Evolutionary conservation across 2,888 invertebrate species (phyloP), one percentile per base, ranked within the genome.

Genomic region (Noctua pronuba): DNA sequence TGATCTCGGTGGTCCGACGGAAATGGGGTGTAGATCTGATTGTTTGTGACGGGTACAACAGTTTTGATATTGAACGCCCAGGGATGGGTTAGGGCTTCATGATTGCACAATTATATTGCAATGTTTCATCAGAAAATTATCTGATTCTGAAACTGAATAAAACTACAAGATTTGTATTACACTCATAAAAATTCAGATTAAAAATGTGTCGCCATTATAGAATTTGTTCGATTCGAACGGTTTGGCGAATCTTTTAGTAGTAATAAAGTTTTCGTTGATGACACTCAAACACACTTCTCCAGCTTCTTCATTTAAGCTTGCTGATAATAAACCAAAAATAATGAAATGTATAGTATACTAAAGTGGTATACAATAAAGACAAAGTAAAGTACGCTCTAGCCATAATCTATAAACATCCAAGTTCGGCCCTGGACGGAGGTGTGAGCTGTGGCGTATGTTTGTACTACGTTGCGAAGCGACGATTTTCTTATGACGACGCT

Each of bases 401-500:
- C 8, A 52, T 52, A 10, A 11, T 52, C 10, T 24, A 52, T 52
- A 24, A 52, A 31, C 16, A 4, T 3, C 46, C 38, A 28, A 85
- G 41, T 85, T 3, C 86, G 18, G 7, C 67, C 38, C 85, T 84
- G 86, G 13, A 28, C 44, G 73, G 82, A 82, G 86, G 86, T 73
- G 84, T 88, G 88, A 58, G 70, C 77, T 79, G 75, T 52, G 58
- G 68, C 86, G 84, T 84, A 87, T 78, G 75, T 84, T 66, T 44
- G 73, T 75, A 49, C 79, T 77, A 83, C 75, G 62, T 35, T 35
- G 62, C 31, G 74, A 65, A 21, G 60, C 74, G 68, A 77, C 72
- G 44, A 88, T 88, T 86, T 76, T 77, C 86, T 82, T 86, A 73
- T 88, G 88, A 88, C 87, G 87, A 82, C 84, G 82, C 80, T 73